A percentile compares a stretch with the other conserved stretches of the same genome.
Evolutionary conservation across 2,797 vertebrate genomes (phyloP).

Genomic region (Prionace glauca): DNA sequence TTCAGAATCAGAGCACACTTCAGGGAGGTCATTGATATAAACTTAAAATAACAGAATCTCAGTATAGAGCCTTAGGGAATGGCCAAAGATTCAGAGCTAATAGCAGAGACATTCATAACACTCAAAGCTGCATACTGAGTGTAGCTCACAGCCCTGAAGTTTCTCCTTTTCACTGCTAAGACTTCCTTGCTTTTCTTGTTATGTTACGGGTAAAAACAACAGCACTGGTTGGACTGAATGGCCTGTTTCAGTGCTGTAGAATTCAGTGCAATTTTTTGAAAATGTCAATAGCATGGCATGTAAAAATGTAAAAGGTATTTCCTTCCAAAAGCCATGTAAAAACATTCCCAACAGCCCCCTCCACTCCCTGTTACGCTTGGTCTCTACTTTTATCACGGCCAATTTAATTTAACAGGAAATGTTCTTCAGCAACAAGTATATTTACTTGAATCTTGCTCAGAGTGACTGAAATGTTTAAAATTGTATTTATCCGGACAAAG

Average conservation of each 20-base stretch:
- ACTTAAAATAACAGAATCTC: slow-evolving; percentile 31
- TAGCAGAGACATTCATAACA: not conserved
- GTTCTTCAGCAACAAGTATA: not conserved
- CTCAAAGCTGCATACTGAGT: not conserved
- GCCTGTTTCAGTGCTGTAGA: not conserved
- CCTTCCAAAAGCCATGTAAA: not conserved
- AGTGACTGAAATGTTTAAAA: no score
- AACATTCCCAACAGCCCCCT: not conserved
- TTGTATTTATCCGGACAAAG: no score
- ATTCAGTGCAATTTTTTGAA: not conserved
- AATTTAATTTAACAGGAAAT: not conserved
- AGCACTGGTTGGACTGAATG: not conserved
- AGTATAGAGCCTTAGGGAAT: slow-evolving; percentile 20
- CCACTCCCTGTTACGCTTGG: no score
- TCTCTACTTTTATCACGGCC: not conserved
- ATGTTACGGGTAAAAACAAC: not conserved
- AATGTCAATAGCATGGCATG: not conserved
- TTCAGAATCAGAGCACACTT: slow-evolving; percentile 22
- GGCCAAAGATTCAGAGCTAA: not conserved
- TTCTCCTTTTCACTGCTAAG: not conserved
- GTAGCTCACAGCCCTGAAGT: not conserved
- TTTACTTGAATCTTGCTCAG: not conserved
- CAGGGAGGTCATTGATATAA: slow-evolving; percentile 19
- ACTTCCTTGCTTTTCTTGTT: not conserved
- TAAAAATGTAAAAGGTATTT: not conserved